Conservation (phyloP, 2,113 vertebrate genomes). For the Rhinoderma darwinii region DNA sequence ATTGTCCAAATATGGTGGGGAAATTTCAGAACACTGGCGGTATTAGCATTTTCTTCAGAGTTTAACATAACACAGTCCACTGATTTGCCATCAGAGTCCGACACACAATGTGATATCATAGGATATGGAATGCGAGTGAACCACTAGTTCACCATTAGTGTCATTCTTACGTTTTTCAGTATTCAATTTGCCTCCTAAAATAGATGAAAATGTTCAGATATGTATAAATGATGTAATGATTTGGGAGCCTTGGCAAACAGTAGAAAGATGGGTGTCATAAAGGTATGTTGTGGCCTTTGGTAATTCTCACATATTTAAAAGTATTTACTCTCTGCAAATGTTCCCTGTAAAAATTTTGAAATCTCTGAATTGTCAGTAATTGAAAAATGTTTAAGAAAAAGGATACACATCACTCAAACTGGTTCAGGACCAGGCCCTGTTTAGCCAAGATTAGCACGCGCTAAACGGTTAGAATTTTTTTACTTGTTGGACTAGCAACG, state of each 20-base stretch:
- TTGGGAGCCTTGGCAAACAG: not conserved
- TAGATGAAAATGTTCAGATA: slow-evolving; percentile 40
- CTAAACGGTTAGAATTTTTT: too few relatives aligned
- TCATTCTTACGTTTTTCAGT: slow-evolving; percentile 68
- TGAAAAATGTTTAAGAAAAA: not conserved
- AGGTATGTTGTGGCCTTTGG: not conserved
- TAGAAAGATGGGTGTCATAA: not conserved
- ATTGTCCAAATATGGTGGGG: slow-evolving; percentile 80
- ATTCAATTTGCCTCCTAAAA: slow-evolving; percentile 62
- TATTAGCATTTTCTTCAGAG: slow-evolving; percentile 74
- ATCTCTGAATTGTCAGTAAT: not conserved
- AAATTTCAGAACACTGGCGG: slow-evolving; percentile 75
- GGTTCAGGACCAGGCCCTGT: too few relatives aligned
- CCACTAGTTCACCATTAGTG: slow-evolving; percentile 71
- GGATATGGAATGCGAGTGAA: slow-evolving; percentile 75
- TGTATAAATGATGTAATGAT: slow-evolving; percentile 60
- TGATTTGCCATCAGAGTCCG: slow-evolving; percentile 71
- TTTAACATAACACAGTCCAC: slow-evolving; percentile 74
- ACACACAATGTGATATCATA: slow-evolving; percentile 74
- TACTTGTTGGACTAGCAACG: too few relatives aligned
- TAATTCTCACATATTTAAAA: not conserved
- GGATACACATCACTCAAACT: not conserved
- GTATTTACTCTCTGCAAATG: not conserved
- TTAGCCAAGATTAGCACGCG: too few relatives aligned
- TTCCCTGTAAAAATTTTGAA: not conserved